phyloP scores from a whole-genome alignment of 2,797 vertebrate species.

The Allobates femoralis region DNA sequence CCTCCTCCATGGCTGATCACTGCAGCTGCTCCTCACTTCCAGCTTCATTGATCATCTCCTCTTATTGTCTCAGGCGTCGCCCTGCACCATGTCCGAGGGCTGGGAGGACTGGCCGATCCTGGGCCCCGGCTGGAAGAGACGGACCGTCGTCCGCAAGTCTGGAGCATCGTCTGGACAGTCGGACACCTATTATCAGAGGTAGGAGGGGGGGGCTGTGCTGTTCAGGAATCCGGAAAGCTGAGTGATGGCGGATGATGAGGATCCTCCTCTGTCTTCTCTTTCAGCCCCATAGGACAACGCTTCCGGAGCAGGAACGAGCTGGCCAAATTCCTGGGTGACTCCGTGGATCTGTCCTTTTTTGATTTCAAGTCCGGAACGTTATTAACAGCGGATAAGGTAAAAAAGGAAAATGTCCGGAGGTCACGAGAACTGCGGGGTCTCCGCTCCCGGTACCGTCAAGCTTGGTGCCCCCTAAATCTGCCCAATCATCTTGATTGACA shows the following conservation, averaged over 20 bases:
- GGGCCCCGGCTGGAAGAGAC: slow-evolving; percentile 88
- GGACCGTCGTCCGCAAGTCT: slow-evolving; percentile 83
- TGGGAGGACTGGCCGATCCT: slow-evolving; percentile 84
- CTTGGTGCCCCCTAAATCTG: too few species aligned
- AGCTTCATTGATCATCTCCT: slow-evolving; percentile 1
- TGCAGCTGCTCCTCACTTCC: background rate
- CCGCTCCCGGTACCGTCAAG: too few species aligned
- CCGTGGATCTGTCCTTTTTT: slow-evolving; percentile 79
- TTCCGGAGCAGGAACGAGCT: slow-evolving; percentile 88
- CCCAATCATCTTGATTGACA: too few species aligned
- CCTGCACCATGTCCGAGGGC: slow-evolving; percentile 75
- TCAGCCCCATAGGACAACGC: slow-evolving; percentile 82
- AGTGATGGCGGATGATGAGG: background rate
- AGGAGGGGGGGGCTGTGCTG: slow-evolving; percentile 51
- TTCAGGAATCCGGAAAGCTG: background rate
- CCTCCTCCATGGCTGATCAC: background rate
- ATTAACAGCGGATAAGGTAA: slow-evolving; percentile 1
- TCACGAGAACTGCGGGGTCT: too few species aligned
- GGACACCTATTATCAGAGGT: slow-evolving; percentile 90
- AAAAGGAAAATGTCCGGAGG: background rate
- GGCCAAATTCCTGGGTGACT: slow-evolving; percentile 73
- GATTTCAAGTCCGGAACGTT: slow-evolving; percentile 82
- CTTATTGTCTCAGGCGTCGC: slow-evolving; percentile 9
- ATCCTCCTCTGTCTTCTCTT: background rate
- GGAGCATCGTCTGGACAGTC: slow-evolving; percentile 84